These are phyloP conservation scores for Tapirus indicus DNA, from an alignment of 2,797 vertebrate species.

Conservation along the genomic window DNA sequence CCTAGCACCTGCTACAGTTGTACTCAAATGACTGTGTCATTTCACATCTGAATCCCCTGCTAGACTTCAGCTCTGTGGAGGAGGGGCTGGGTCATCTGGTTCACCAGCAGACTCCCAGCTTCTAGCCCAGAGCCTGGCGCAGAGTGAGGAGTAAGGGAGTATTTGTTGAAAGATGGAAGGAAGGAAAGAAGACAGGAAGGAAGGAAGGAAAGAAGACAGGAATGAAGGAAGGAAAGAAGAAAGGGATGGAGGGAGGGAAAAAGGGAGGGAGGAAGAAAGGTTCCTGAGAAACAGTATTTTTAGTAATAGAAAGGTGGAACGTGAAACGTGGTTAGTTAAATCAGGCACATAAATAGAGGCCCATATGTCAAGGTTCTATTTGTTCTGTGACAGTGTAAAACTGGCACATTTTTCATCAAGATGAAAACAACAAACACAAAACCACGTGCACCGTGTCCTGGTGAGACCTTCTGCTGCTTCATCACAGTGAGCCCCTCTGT, in stretches of 20 bases:
- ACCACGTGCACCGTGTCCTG: background rate
- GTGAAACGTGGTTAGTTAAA: background rate
- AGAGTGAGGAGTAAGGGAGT: background rate
- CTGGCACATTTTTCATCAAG: slow-evolving; percentile 1
- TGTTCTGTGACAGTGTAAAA: slow-evolving; percentile 61
- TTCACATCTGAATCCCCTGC: background rate
- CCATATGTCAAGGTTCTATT: slow-evolving; percentile 68
- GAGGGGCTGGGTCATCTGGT: background rate
- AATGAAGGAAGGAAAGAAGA: background rate
- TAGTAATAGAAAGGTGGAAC: background rate
- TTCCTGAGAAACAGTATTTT: background rate
- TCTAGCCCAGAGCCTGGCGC: background rate
- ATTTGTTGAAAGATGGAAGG: background rate
- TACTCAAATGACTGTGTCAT: background rate
- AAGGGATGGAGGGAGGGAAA: fast-evolving
- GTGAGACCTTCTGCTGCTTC: background rate
- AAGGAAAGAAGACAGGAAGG: fast-evolving
- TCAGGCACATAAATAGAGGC: slow-evolving; percentile 35
- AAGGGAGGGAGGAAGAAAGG: fast-evolving
- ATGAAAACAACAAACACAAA: slow-evolving; percentile 61
- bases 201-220: fast-evolving
- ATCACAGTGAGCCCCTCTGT: background rate
- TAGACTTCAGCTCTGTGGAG: background rate
- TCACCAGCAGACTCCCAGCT: background rate
- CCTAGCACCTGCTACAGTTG: background rate